A percentile compares a stretch with the other conserved stretches of the same genome.
phyloP scores from a whole-genome alignment of 2,113 vertebrate genomes.

The Pedetes capensis region DNA sequence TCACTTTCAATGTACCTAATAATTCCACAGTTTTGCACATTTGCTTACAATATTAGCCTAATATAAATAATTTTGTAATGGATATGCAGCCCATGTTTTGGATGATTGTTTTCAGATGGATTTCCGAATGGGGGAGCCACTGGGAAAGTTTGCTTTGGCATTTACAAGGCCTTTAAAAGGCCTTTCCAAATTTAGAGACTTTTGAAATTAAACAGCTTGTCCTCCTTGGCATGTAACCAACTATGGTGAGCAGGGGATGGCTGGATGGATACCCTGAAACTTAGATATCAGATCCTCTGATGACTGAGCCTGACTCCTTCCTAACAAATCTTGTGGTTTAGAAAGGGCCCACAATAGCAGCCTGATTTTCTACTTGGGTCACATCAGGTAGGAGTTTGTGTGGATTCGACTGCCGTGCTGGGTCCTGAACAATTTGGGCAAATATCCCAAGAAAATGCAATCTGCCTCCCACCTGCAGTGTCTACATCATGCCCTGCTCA shows the following conservation, averaged over 20 bases:
- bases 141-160: background rate
- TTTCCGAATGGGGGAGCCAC: constrained; percentile 4
- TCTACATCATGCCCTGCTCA: too few species aligned
- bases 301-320: background rate
- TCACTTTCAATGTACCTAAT: constrained; percentile 21
- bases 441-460: background rate
- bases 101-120: constrained; percentile 45
- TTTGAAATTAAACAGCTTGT: background rate
- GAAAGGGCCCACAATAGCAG: background rate
- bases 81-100: background rate
- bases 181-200: background rate
- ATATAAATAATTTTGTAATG: constrained; percentile 51
- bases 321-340: background rate
- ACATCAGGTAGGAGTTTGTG: background rate
- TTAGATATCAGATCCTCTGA: background rate
- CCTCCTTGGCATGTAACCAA: background rate
- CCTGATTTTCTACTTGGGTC: background rate
- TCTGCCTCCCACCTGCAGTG: too few species aligned
- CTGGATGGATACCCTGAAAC: background rate
- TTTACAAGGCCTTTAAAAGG: background rate
- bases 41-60: constrained; percentile 23
- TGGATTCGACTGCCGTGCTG: background rate
- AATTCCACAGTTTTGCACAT: constrained; percentile 13
- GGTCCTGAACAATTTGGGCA: background rate
- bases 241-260: background rate